A percentile compares a stretch with the other conserved stretches of the same genome.
Evolutionary conservation across 2,797 vertebrate species (phyloP).

Genomic region (Synanceia verrucosa): DNA sequence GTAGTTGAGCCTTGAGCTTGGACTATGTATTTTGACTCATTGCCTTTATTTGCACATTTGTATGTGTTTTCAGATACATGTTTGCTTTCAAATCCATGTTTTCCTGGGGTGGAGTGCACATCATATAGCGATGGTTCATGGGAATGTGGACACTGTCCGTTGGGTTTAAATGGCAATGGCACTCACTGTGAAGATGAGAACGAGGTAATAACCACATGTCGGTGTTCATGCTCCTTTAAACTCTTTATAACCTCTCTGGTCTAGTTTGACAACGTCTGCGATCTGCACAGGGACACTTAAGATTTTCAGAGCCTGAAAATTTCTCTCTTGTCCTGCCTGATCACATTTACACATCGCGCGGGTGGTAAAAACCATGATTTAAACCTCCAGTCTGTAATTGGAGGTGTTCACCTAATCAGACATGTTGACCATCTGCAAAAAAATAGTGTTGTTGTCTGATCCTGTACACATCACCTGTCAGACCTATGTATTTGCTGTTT

Average conservation of each 20-base stretch:
- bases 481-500: background rate
- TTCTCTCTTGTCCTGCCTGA: background rate
- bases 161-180: conserved; percentile 92
- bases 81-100: conserved; percentile 92
- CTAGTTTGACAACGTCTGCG: background rate
- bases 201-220: conserved; percentile 83
- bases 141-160: conserved; percentile 91
- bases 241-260: background rate
- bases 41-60: background rate
- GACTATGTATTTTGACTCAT: background rate
- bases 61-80: conserved; percentile 86
- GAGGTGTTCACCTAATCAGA: background rate
- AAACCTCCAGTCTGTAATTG: background rate
- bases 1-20: background rate
- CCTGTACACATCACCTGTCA: background rate
- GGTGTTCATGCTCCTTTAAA: background rate
- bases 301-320: no score
- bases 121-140: conserved; percentile 89
- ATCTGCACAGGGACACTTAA: background rate
- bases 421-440: background rate
- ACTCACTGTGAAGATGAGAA: conserved; percentile 93
- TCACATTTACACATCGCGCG: background rate
- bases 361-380: background rate
- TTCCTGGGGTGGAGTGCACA: conserved; percentile 90
- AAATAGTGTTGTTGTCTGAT: background rate